Percentiles rank a stretch among this genome's conserved stretches.
Evolutionary conservation across 2,113 vertebrate species (phyloP).

Genomic region (Saccopteryx bilineata): DNA sequence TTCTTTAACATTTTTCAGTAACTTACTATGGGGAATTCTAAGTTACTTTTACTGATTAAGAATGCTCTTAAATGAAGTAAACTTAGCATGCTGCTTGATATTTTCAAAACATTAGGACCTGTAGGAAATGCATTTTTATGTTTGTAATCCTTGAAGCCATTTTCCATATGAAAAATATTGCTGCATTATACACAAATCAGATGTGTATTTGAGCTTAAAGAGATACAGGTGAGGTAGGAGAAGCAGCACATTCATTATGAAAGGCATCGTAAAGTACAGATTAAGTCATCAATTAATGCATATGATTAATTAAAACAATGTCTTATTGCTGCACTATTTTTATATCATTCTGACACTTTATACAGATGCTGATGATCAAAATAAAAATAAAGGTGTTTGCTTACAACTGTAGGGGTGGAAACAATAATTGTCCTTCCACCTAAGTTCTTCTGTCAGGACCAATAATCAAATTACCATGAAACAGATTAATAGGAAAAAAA

Average conservation of each 20-base stretch:
- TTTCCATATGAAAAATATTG: neutral
- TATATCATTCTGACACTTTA: neutral
- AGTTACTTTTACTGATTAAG: slow-evolving; percentile 70
- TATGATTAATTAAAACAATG: neutral
- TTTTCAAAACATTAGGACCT: slow-evolving; percentile 47
- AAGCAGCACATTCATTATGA: neutral
- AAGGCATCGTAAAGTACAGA: neutral
- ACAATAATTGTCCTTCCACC: neutral
- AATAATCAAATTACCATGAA: neutral
- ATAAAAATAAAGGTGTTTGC: neutral
- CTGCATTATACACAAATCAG: neutral
- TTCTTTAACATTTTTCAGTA: slow-evolving; percentile 46
- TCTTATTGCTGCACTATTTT: neutral
- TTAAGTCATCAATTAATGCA: neutral
- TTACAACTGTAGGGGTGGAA: neutral
- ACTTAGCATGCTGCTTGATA: slow-evolving; percentile 19
- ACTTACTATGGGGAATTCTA: slow-evolving; percentile 47
- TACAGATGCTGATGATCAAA: neutral
- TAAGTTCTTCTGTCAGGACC: neutral
- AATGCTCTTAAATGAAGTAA: slow-evolving; percentile 66
- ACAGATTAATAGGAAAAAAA: neutral
- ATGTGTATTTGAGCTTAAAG: neutral
- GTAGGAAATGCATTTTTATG: slow-evolving; percentile 59
- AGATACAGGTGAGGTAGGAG: neutral
- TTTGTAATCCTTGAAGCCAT: slow-evolving; percentile 40